These are phyloP conservation scores for Patagioenas fasciata DNA, from an alignment of 2,113 vertebrate species.

Conservation along the genomic window DNA sequence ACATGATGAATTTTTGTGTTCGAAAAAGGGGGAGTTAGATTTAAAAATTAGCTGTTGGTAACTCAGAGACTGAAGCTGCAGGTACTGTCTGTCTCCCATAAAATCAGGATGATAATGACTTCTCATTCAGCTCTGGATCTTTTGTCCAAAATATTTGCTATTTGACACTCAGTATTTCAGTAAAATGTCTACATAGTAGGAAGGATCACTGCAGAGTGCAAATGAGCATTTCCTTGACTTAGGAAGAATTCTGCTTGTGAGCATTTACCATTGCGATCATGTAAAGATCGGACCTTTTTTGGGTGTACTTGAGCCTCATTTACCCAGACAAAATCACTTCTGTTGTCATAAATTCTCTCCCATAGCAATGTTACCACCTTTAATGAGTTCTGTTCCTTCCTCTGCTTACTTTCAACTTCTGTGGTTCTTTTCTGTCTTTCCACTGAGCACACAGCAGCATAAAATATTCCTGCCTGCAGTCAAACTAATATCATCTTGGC, in stretches of 20 bases:
- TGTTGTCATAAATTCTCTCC: background rate
- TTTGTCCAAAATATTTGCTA: background rate
- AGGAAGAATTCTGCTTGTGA: background rate
- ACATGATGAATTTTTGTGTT: background rate
- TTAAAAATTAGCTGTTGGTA: background rate
- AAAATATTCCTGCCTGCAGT: background rate
- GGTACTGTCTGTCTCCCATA: background rate
- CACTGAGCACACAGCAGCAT: too few relatives aligned
- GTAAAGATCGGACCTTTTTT: background rate
- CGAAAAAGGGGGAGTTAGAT: background rate
- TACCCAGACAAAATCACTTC: background rate
- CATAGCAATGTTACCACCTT: background rate
- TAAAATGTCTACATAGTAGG: background rate
- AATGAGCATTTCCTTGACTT: background rate
- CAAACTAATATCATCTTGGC: background rate
- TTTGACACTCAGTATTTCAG: background rate
- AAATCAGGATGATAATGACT: background rate
- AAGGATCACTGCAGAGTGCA: background rate
- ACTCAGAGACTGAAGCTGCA: background rate
- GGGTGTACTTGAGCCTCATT: background rate
- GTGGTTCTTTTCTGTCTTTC: background rate
- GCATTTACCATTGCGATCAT: background rate
- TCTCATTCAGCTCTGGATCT: background rate
- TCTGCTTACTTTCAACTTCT: background rate
- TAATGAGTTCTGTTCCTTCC: background rate